These are phyloP conservation scores for Borostomias antarcticus DNA, from an alignment of 2,797 vertebrate species.

Conservation along the genomic window DNA sequence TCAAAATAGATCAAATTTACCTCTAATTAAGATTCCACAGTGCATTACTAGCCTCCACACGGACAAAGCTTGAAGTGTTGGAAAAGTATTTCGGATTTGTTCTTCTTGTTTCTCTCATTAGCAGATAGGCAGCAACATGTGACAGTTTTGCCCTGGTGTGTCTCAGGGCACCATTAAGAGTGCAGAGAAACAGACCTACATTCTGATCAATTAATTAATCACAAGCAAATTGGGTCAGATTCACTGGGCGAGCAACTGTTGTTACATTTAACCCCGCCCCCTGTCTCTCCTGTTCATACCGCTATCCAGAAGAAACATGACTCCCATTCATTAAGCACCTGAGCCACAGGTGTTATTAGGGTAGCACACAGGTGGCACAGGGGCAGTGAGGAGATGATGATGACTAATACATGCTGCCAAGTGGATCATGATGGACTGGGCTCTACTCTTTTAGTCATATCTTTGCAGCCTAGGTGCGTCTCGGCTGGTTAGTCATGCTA, in stretches of 20 bases:
- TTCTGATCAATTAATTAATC: conserved; percentile 51
- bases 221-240: conserved; percentile 29
- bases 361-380: conserved; percentile 32
- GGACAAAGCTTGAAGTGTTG: no score
- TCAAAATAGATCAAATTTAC: no score
- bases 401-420: neutral
- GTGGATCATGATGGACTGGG: neutral
- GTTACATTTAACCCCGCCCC: conserved; percentile 30
- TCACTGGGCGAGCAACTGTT: conserved; percentile 35
- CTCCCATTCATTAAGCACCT: conserved; percentile 41
- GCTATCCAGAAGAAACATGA: conserved; percentile 56
- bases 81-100: no score
- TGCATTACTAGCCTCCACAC: no score
- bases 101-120: no score
- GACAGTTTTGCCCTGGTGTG: conserved; percentile 10
- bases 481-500: neutral
- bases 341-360: conserved; percentile 70
- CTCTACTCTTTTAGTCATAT: neutral
- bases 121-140: no score
- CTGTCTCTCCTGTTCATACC: conserved; percentile 9
- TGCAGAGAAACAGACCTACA: conserved; percentile 42
- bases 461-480: no score
- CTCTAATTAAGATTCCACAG: no score
- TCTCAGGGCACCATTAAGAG: conserved; percentile 18
- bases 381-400: conserved; percentile 21